Conservation (phyloP, 2,797 vertebrate species). For the Austrolebias charrua region DNA sequence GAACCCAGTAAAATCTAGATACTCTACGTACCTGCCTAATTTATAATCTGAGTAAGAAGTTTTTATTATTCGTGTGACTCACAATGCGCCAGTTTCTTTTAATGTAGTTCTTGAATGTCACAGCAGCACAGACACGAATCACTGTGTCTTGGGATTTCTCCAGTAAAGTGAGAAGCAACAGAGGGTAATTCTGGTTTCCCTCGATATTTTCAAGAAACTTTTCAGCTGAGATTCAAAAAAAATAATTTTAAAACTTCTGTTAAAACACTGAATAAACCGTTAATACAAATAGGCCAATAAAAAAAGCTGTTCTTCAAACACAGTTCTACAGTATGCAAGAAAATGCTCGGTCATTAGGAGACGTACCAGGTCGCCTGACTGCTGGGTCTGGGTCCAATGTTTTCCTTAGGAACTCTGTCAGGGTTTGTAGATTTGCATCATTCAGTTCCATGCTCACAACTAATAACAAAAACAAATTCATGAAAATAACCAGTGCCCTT, state of each 20-base stretch:
- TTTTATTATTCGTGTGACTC: constrained; percentile 54
- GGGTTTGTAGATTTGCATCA: constrained; percentile 92
- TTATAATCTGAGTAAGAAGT: background rate
- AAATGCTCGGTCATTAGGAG: background rate
- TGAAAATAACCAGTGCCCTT: background rate
- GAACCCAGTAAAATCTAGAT: too few relatives aligned
- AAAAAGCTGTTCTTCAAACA: too few relatives aligned
- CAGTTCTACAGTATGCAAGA: background rate
- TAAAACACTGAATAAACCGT: background rate
- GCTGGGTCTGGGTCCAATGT: constrained; percentile 94
- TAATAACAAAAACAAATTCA: constrained; percentile 3
- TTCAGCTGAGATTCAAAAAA: constrained; percentile 81
- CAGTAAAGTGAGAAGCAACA: constrained; percentile 90
- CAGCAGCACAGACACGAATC: constrained; percentile 95
- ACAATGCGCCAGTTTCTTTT: constrained; percentile 99
- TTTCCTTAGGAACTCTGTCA: constrained; percentile 95
- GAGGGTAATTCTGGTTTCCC: constrained; percentile 92
- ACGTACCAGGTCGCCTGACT: constrained; percentile 91
- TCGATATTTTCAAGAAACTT: constrained; percentile 98
- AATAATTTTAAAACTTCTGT: too few relatives aligned
- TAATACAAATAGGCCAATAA: background rate
- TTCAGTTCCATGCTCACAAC: constrained; percentile 89
- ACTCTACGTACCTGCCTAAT: too few relatives aligned
- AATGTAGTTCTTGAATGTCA: constrained; percentile 98
- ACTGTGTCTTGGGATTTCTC: constrained; percentile 97